A percentile compares a stretch with the other conserved stretches of the same genome.
Conservation (phyloP, 2,888 invertebrate genomes). For the Dryocosmus kuriphilus region DNA sequence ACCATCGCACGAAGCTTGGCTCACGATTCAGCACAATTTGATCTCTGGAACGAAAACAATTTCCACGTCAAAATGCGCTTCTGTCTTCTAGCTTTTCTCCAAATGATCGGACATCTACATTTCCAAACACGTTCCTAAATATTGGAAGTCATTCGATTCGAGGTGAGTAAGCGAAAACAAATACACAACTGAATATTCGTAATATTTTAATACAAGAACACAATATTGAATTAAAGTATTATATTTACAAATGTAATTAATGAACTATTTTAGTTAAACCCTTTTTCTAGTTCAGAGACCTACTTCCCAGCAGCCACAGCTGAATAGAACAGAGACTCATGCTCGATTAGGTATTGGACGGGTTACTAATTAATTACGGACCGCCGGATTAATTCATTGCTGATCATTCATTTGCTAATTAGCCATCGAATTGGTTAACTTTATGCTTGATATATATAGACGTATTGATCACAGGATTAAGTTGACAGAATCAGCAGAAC, state of each 20-base stretch:
- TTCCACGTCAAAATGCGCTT: constrained; percentile 17
- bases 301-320: background rate
- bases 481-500: background rate
- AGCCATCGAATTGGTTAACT: constrained; percentile 57
- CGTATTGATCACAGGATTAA: constrained; percentile 42
- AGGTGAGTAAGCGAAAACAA: background rate
- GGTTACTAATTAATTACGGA: constrained; percentile 49
- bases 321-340: background rate
- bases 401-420: constrained; percentile 50
- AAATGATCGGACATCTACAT: background rate
- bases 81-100: background rate
- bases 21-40: constrained; percentile 26
- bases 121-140: background rate
- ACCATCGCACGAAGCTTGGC: constrained; percentile 19
- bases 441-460: constrained; percentile 54
- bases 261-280: background rate
- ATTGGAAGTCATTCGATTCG: background rate
- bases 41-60: constrained; percentile 27
- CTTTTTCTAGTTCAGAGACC: background rate
- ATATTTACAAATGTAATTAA: too few relatives aligned
- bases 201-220: too few relatives aligned
- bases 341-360: constrained; percentile 36
- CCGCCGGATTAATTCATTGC: constrained; percentile 49
- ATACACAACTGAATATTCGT: background rate
- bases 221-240: too few relatives aligned